Evolutionary conservation across 35 echinoderm and acorn worm genomes (phyloP), one percentile per base, ranked within the genome.

Genomic region (Hemicentrotus pulcherrimus): DNA sequence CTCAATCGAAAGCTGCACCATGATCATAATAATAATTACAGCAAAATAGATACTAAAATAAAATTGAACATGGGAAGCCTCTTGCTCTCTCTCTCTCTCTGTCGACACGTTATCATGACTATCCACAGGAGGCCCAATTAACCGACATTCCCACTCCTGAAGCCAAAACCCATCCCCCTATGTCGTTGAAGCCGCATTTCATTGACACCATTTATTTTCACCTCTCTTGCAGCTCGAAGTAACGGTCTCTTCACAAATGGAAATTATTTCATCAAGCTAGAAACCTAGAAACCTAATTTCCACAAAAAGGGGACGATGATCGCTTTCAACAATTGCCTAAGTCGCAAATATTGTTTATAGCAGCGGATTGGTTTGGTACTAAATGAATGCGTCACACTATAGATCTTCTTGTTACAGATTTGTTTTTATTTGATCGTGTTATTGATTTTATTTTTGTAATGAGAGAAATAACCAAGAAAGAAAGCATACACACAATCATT

Each of bases 221-320:
- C 65, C 65, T 78, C 28, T 78, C 50, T 55, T 15, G 50, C 19
- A 78, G 65, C 65, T 55, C 19, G 28, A 78, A 0, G 65, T 78
- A 78, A 78, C 65, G 24, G 22, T 78, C 65, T 78, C 65, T 78
- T 28, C 24, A 18, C 65, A 28, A 78, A 28, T 78, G 65, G 65
- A 78, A 78, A 78, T 78, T 78, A 78, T 78, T 4, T 78, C 65
- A 78, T 78, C 65, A 78, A 78, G 65, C 65, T 8, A 22, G 15
- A n/a, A 78, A 78, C 65, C 65, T n/a, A 78, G 65, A 78, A 78
- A 78, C 65, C 65, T 78, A 78, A 78, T 78, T 78, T 78, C 65
- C 65, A n/a, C 65, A 78, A 78, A 24, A 78, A n/a, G 65, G 65
- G 65, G 2, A 24, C 22, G 65, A 78, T 78, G 65, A 78, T 78